Percentiles rank a stretch among this genome's conserved stretches.
These are phyloP conservation scores for Pseudopodoces humilis DNA, from an alignment of 2,113 vertebrate genomes.

Conservation along the genomic window DNA sequence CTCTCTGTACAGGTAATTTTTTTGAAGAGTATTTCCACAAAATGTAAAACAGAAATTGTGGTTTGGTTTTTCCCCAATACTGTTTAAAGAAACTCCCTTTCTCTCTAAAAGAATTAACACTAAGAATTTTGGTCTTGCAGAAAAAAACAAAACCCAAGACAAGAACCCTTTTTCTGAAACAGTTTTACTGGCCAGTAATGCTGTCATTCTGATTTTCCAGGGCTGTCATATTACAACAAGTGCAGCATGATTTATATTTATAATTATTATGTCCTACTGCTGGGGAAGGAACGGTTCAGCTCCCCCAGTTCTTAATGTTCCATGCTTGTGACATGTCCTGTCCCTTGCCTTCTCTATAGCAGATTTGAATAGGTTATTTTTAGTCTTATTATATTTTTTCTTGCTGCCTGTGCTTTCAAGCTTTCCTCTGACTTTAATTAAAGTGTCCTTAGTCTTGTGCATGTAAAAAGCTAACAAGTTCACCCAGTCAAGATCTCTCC, in stretches of 20 bases:
- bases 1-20: not conserved
- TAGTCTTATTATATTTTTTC: conserved; percentile 33
- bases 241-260: conserved; percentile 27
- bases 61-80: fast-evolving
- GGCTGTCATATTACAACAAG: not conserved
- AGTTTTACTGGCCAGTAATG: not conserved
- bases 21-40: not conserved
- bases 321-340: not conserved
- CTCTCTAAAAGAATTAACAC: not conserved
- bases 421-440: conserved; percentile 56
- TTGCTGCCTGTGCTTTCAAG: conserved; percentile 46
- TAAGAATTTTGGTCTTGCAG: not conserved
- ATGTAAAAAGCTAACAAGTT: conserved; percentile 27
- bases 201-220: not conserved
- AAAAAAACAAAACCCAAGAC: not conserved
- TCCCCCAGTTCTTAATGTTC: not conserved
- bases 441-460: conserved; percentile 41
- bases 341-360: conserved; percentile 16
- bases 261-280: not conserved
- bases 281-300: not conserved
- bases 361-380: conserved; percentile 14
- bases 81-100: not conserved
- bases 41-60: fast-evolving
- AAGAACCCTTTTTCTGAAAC: not conserved
- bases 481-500: conserved; percentile 12